Base-by-base conservation (phyloP, 2,797 vertebrate genomes). In the Semaprochilodus insignis region DNA sequence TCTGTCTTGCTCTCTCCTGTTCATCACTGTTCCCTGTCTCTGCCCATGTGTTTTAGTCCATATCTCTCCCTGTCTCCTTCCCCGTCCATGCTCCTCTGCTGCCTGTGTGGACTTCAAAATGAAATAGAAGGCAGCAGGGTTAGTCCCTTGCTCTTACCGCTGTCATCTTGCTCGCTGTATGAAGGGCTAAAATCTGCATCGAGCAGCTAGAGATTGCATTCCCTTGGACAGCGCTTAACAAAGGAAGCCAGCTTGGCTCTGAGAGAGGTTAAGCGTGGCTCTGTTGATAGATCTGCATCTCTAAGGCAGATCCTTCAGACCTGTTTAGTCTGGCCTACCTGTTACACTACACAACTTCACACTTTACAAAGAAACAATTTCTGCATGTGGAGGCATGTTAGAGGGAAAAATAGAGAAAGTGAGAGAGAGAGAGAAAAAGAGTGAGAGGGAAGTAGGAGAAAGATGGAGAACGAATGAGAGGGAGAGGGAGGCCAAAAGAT, bases 141-240 rank as follows among this genome's bases (percentile, higher is more conserved):
- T 76, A 77, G 83, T 84, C 88, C 82, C 74, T 76, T 88, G 62
- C 80, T 83, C 73, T 82, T 86, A 86, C 74, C 48, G 60, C 60
- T 25, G 78, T 48, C 69, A 8, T 34, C 73, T 85, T 81, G 81
- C 71, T 81, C 70, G 76, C 88, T 87, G 90, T 92, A 90, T 89
- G 85, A 81, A 59, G 83, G 79, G 86, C 85, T 90, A 88, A 54
- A 79, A 87, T 90, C 91, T 86, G 92, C 89, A 91, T 90, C 87
- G 86, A 86, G 88, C 79, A 88, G 87, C 86, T 84, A 90, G 87
- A 69, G 83, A 88, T 82, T 78, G 87, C 87, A 89, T 91, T 94
- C 92, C 92, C 92, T 91, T 92, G 93, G 89, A 86, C 82, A 82
- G 86, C 87, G 82, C 85, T 27, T 89, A 93, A 94, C 91, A 93